Conservation (phyloP, 2,888 invertebrate genomes). For the Parascotia fuliginaria region DNA sequence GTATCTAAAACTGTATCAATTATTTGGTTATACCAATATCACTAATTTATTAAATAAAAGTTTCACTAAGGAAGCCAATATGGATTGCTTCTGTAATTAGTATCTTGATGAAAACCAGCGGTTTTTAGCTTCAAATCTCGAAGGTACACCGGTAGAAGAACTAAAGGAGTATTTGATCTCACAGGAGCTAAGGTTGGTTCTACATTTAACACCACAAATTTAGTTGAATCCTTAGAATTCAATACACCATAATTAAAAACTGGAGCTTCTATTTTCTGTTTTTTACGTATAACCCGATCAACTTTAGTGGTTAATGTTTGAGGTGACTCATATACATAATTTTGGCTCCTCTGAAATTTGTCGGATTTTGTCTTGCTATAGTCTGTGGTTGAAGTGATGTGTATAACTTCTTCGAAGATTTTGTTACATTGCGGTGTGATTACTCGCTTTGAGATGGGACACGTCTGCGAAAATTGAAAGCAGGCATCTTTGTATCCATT, state of each 20-base stretch:
- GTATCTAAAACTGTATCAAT: no score
- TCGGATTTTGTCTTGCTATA: slow-evolving; percentile 40
- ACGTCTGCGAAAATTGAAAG: slow-evolving; percentile 60
- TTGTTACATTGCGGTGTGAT: slow-evolving; percentile 55
- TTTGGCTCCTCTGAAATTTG: slow-evolving; percentile 51
- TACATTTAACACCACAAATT: slow-evolving; percentile 53
- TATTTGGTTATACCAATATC: no score
- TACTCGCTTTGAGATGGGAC: slow-evolving; percentile 61
- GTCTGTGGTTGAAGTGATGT: slow-evolving; percentile 38
- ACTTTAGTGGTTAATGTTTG: slow-evolving; percentile 8
- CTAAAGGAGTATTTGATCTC: slow-evolving; percentile 43
- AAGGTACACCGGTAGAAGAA: slow-evolving; percentile 50
- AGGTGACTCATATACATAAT: slow-evolving; percentile 48
- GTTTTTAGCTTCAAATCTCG: slow-evolving; percentile 1
- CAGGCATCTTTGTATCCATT: not conserved
- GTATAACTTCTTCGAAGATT: slow-evolving; percentile 56
- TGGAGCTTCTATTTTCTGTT: slow-evolving; percentile 39
- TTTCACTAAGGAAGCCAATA: slow-evolving; percentile 26
- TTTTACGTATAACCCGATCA: slow-evolving; percentile 10
- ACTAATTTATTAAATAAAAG: no score
- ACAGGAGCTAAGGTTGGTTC: slow-evolving; percentile 41
- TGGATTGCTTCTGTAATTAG: slow-evolving; percentile 36
- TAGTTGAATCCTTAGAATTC: slow-evolving; percentile 52
- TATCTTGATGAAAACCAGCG: slow-evolving; percentile 34
- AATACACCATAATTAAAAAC: slow-evolving; percentile 60